phyloP scores from a whole-genome alignment of 1,140 invertebrate species.

The Drosophila novamexicana region DNA sequence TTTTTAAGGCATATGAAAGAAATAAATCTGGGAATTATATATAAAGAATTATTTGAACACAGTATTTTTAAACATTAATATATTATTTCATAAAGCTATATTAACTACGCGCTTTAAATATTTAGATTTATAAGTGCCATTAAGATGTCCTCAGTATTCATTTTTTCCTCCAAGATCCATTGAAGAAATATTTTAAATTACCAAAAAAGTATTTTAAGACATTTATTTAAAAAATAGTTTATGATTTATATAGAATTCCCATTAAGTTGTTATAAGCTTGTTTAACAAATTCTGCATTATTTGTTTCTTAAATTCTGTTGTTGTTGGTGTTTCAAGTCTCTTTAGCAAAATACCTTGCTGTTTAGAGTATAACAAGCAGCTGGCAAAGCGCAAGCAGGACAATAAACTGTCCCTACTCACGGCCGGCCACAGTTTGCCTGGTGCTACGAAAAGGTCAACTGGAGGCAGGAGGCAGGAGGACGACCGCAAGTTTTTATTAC shows the following conservation, averaged over 20 bases:
- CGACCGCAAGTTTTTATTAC: constrained; percentile 79
- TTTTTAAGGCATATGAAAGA: no score
- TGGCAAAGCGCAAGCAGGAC: constrained; percentile 56
- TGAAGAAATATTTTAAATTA: background rate
- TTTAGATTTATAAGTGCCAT: no score
- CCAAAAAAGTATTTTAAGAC: background rate
- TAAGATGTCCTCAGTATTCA: no score
- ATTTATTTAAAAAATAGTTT: background rate
- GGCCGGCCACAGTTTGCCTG: constrained; percentile 13
- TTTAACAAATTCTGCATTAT: background rate
- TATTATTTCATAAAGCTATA: no score
- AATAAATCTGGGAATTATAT: no score
- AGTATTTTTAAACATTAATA: no score
- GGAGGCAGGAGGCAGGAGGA: constrained; percentile 19
- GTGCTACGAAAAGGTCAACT: constrained; percentile 66
- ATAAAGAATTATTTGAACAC: no score
- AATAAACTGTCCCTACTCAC: constrained; percentile 57
- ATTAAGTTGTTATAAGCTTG: background rate
- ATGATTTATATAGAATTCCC: no score
- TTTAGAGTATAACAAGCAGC: constrained; percentile 29
- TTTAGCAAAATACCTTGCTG: constrained; percentile 9
- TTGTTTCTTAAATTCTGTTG: background rate
- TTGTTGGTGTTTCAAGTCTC: background rate
- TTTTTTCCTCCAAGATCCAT: no score
- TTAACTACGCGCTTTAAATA: no score